Evolutionary conservation across 2,888 invertebrate genomes (phyloP).

Genomic region (Anthoptus insignis): DNA sequence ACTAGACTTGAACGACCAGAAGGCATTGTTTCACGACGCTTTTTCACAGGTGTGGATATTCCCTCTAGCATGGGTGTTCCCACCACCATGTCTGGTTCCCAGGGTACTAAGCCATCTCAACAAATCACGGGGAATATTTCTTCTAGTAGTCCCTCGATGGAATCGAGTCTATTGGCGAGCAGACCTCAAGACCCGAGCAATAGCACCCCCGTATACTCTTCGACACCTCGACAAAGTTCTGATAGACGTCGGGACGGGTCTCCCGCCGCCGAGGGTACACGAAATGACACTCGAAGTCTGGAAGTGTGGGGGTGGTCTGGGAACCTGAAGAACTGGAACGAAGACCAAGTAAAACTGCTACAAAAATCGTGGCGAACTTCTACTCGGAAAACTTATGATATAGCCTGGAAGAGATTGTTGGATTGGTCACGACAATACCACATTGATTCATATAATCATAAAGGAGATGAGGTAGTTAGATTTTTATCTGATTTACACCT

Average conservation of each 20-base stretch:
- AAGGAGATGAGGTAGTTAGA: not conserved
- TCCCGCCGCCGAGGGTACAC: conserved; percentile 34
- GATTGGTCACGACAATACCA: too few relatives aligned
- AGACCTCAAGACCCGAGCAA: conserved; percentile 51
- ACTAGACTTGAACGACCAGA: not conserved
- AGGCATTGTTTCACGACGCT: not conserved
- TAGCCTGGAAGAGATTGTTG: too few relatives aligned
- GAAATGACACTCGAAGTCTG: conserved; percentile 44
- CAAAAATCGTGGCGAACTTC: not conserved
- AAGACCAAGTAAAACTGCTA: not conserved
- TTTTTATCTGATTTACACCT: too few relatives aligned
- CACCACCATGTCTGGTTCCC: conserved; percentile 33
- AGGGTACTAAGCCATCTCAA: conserved; percentile 42
- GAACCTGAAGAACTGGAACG: conserved; percentile 33
- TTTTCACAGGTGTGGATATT: not conserved
- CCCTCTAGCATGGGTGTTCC: conserved; percentile 46
- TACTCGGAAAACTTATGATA: not conserved
- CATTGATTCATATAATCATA: not conserved
- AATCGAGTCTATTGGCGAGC: conserved; percentile 54
- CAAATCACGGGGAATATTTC: conserved; percentile 16
- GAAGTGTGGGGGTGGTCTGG: conserved; percentile 47
- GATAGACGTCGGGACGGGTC: conserved; percentile 39
- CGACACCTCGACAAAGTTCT: conserved; percentile 39
- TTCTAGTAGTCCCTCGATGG: conserved; percentile 48
- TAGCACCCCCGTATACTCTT: conserved; percentile 45